phyloP scores from a whole-genome alignment of 2,797 vertebrate species.

The Megaceryle alcyon region DNA sequence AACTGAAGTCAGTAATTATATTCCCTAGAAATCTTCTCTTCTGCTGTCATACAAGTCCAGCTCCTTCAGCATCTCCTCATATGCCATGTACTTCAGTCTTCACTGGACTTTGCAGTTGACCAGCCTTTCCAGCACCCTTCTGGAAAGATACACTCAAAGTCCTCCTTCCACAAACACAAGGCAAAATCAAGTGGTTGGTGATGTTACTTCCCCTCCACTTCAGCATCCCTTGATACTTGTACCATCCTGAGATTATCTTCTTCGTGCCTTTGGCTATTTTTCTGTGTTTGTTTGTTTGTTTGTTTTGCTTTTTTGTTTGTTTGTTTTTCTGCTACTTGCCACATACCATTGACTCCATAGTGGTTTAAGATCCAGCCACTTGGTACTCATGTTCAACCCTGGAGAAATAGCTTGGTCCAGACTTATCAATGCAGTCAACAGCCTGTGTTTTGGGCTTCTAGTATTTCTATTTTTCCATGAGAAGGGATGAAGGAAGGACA shows the following conservation, averaged over 20 bases:
- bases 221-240: not conserved
- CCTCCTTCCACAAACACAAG: not conserved
- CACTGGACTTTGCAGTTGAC: accelerated
- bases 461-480: not conserved
- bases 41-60: not conserved
- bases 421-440: not conserved
- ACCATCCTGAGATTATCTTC: not conserved
- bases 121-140: not conserved
- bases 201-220: not conserved
- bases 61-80: not conserved
- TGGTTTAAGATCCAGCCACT: not conserved
- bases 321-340: not conserved
- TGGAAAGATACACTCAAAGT: not conserved
- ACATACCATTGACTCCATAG: not conserved
- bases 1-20: not conserved
- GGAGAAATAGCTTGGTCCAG: not conserved
- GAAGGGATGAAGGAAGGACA: not conserved
- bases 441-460: not conserved
- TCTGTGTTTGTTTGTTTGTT: too few relatives aligned
- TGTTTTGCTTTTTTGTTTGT: not conserved
- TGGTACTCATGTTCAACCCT: not conserved
- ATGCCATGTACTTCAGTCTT: not conserved
- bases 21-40: not conserved
- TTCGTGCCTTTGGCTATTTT: not conserved
- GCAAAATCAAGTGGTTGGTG: not conserved